phyloP scores from a whole-genome alignment of 1,140 invertebrate species.

The Lanistes nyassanus region DNA sequence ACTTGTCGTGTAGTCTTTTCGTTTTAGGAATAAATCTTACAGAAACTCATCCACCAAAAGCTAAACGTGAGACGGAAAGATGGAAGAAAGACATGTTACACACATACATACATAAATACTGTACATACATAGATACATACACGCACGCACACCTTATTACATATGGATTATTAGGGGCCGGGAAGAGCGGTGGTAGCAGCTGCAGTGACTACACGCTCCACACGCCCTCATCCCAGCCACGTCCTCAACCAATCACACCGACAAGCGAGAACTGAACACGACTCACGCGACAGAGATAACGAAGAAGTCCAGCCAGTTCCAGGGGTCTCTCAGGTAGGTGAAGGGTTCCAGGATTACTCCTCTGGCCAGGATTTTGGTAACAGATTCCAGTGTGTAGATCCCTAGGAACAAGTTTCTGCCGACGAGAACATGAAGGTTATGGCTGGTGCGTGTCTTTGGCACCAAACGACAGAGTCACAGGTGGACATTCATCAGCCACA shows the following conservation, averaged over 20 bases:
- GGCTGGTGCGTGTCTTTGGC: too few species aligned
- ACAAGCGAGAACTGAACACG: not conserved
- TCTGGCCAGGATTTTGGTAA: conserved; percentile 94
- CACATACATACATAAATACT: too few species aligned
- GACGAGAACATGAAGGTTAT: too few species aligned
- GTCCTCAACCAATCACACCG: not conserved
- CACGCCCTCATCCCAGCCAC: too few species aligned
- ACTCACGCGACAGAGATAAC: conserved; percentile 94
- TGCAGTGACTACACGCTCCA: too few species aligned
- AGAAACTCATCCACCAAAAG: not conserved
- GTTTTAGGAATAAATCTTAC: not conserved
- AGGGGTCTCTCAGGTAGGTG: conserved; percentile 94
- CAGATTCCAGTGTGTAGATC: conserved; percentile 95
- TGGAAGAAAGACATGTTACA: too few species aligned
- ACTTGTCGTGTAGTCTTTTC: not conserved
- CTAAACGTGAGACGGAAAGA: not conserved
- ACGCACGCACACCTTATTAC: too few species aligned
- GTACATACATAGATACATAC: too few species aligned
- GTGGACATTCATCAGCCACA: too few species aligned
- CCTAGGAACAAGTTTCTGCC: conserved; percentile 92
- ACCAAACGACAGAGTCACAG: too few species aligned
- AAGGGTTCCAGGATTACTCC: conserved; percentile 95
- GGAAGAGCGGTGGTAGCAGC: too few species aligned
- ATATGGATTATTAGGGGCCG: too few species aligned
- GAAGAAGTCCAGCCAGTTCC: conserved; percentile 98